Percentiles rank a stretch among this genome's conserved stretches.
Conservation (phyloP, 2,113 vertebrate genomes). For the Gnathonemus echidnorhynchus region DNA sequence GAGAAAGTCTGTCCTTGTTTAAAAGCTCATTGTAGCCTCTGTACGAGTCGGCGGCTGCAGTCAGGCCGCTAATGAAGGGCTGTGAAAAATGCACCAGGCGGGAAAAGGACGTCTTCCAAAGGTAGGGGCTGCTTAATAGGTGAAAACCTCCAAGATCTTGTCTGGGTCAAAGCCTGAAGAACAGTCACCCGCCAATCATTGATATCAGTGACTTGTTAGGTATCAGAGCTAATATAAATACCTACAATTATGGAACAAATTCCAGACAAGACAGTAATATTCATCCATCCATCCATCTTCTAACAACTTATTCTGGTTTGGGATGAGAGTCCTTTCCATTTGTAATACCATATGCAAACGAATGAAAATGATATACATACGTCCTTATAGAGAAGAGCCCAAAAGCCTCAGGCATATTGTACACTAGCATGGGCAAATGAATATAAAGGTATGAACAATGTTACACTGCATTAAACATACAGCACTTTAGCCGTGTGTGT, state of each 20-base stretch:
- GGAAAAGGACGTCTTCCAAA: constrained; percentile 38
- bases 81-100: constrained; percentile 28
- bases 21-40: constrained; percentile 28
- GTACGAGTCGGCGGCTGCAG: constrained; percentile 32
- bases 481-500: not conserved
- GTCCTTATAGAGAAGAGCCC: not conserved
- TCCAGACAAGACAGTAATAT: not conserved
- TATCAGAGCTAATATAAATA: not conserved
- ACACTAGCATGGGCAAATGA: not conserved
- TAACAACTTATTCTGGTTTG: not conserved
- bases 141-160: constrained; percentile 37
- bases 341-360: not conserved
- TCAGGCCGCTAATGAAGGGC: constrained; percentile 50
- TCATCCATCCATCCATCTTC: not conserved
- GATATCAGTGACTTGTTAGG: constrained; percentile 26
- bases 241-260: not conserved
- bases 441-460: not conserved
- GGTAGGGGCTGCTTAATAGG: constrained; percentile 30
- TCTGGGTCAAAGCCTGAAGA: constrained; percentile 41
- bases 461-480: not conserved
- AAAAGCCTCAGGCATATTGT: not conserved
- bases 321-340: not conserved
- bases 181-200: constrained; percentile 29
- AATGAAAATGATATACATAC: not conserved
- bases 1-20: constrained; percentile 28